phyloP scores from a whole-genome alignment of 2,888 invertebrate species.

The Nemurella pictetii region DNA sequence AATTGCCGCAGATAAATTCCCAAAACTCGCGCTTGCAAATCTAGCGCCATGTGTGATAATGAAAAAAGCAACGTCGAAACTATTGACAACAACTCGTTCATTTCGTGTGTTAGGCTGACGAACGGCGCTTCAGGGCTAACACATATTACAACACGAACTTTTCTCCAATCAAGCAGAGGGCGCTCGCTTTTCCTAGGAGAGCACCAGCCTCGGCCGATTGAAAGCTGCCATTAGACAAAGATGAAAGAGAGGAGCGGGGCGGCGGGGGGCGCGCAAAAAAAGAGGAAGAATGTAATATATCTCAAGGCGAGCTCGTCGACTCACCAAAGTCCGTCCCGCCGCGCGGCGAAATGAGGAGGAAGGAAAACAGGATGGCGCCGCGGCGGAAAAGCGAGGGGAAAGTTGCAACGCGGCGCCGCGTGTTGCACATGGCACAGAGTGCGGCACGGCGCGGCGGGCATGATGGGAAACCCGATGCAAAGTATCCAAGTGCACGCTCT shows the following conservation, averaged over 20 bases:
- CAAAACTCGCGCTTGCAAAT: not conserved
- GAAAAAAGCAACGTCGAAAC: not conserved
- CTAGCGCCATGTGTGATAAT: not conserved
- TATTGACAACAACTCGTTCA: not conserved
- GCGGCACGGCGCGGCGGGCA: not conserved
- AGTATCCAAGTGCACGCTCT: not conserved
- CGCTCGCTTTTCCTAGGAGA: not conserved
- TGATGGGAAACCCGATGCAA: not conserved
- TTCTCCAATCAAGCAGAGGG: not conserved
- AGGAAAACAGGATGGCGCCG: not conserved
- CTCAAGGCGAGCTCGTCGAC: not conserved
- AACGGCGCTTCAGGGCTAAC: not conserved
- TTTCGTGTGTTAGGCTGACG: not conserved
- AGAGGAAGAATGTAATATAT: slow-evolving; percentile 19
- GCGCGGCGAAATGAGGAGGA: not conserved
- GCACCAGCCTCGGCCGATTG: not conserved
- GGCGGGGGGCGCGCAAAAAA: too few species aligned
- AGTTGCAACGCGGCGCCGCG: not conserved
- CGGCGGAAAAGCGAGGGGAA: not conserved
- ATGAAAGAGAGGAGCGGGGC: not conserved
- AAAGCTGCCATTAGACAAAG: not conserved
- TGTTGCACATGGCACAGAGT: slow-evolving; percentile 6
- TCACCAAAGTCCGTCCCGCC: not conserved
- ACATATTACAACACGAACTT: not conserved
- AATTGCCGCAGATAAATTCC: not conserved